Conservation (phyloP, 2,797 vertebrate species). For the Halcyon chelicuti region DNA sequence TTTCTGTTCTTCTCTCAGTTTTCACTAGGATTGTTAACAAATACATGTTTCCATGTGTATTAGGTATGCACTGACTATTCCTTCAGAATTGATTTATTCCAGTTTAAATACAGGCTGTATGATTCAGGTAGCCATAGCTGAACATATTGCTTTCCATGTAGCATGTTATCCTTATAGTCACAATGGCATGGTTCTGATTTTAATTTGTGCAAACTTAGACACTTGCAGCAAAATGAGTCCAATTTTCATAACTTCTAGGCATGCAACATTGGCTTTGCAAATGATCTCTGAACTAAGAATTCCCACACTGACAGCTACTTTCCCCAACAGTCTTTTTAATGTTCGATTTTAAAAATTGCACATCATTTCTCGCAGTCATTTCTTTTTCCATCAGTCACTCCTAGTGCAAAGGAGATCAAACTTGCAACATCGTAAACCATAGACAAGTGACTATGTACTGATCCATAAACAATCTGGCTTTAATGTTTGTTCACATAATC, state of each 20-base stretch:
- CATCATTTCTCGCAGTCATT: background rate
- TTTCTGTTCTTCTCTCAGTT: background rate
- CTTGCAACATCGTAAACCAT: background rate
- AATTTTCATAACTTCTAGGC: slow-evolving; percentile 2
- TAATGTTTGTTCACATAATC: background rate
- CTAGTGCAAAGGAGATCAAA: background rate
- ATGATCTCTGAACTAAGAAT: background rate
- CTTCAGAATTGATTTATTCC: background rate
- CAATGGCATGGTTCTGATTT: background rate
- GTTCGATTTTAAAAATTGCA: background rate
- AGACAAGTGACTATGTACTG: background rate
- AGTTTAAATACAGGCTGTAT: background rate
- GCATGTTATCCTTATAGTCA: background rate
- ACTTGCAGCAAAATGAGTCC: background rate
- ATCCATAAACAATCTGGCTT: background rate
- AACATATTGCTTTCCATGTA: background rate
- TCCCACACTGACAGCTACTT: background rate
- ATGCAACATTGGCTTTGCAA: slow-evolving; percentile 11
- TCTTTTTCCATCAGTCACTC: background rate
- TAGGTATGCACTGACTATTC: background rate
- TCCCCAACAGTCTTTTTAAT: background rate
- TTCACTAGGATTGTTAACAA: background rate
- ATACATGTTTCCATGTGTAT: background rate
- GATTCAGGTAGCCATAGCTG: background rate
- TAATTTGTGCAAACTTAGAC: background rate